A percentile compares a stretch with the other conserved stretches of the same genome.
Conservation (phyloP, 2,113 vertebrate species). For the Chelonoidis abingdonii region DNA sequence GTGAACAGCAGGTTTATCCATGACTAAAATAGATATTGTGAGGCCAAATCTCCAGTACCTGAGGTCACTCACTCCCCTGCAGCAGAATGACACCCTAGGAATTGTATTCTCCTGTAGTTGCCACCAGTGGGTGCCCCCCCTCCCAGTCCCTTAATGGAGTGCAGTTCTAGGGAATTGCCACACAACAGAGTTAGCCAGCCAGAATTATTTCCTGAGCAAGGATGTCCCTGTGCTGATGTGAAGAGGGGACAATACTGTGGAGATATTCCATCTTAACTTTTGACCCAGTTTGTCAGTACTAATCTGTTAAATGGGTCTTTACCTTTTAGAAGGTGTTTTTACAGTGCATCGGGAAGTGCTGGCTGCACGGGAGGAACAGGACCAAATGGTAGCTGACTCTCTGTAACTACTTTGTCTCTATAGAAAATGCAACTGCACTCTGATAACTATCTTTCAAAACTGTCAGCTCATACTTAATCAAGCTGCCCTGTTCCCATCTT, state of each 20-base stretch:
- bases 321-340: background rate
- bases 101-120: background rate
- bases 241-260: background rate
- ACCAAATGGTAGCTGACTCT: background rate
- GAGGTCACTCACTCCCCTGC: background rate
- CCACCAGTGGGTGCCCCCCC: accelerated
- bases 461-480: background rate
- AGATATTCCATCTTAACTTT: background rate
- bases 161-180: background rate
- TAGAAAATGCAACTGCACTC: accelerated
- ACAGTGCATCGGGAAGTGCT: background rate
- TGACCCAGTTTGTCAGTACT: background rate
- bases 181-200: background rate
- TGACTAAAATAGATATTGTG: accelerated
- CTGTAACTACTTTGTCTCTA: background rate
- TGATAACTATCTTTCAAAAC: accelerated
- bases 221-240: background rate
- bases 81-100: background rate
- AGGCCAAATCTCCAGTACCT: background rate
- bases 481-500: background rate
- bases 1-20: background rate
- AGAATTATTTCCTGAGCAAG: accelerated
- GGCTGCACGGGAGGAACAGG: background rate
- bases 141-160: background rate
- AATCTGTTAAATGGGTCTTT: background rate